Conservation (phyloP, 2,797 vertebrate species). For the Taenioides sp. region DNA sequence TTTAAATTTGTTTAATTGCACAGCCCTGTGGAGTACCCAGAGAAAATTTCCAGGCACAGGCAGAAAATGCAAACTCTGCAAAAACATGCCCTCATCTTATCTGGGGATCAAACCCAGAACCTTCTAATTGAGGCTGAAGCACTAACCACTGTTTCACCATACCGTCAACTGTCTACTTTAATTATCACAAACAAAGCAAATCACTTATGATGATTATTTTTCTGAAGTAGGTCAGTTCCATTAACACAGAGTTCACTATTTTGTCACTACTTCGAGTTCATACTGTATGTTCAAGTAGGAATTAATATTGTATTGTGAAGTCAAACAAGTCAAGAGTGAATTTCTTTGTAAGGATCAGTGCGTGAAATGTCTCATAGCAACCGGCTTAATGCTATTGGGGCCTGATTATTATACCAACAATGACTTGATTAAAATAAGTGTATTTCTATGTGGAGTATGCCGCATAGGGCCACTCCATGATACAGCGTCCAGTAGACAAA, state of each 20-base stretch:
- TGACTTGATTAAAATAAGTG: neutral
- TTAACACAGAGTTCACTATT: neutral
- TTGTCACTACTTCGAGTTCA: neutral
- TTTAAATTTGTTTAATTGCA: too few relatives aligned
- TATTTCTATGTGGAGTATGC: neutral
- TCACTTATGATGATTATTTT: neutral
- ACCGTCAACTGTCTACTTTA: neutral
- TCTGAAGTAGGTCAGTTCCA: neutral
- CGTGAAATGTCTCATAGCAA: constrained; percentile 27
- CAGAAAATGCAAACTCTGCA: too few relatives aligned
- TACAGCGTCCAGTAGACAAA: neutral
- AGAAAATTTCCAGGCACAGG: too few relatives aligned
- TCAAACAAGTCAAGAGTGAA: constrained; percentile 27
- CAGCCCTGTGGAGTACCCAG: too few relatives aligned
- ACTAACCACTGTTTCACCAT: neutral
- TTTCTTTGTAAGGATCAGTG: constrained; percentile 25
- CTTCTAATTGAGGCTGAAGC: neutral
- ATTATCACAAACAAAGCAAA: neutral
- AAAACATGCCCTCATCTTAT: neutral
- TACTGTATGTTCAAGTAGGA: neutral
- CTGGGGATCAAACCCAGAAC: too few relatives aligned
- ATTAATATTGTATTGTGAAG: neutral
- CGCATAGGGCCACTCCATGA: constrained; percentile 1
- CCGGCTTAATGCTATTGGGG: neutral
- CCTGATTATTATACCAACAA: neutral